Base-by-base conservation (phyloP, 2,113 vertebrate species). In the Podiceps cristatus region DNA sequence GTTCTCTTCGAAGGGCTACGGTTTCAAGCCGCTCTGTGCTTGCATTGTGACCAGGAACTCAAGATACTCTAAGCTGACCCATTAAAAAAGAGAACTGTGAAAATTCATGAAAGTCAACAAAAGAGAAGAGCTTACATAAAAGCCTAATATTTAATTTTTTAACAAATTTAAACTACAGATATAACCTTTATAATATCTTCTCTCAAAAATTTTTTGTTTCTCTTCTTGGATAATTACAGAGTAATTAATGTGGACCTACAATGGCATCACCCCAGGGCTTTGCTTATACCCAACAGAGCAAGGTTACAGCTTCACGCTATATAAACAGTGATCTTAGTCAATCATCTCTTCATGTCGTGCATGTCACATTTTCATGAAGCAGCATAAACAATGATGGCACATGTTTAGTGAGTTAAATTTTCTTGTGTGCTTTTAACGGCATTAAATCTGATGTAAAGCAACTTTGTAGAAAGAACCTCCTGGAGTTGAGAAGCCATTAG, bases 401-500 rank as follows among this genome's bases (percentile, higher is more conserved):
- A 9, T 20, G 52, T 63, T 90, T 86, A 35, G 24, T 13, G 92
- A 90, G 88, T 92, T 83, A 80, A 59, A 88, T 94, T 81, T 93
- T 88, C 96, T 93, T 50, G 49, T 33, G 33, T 77, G 72, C 63
- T 94, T 96, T 92, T 63, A 79, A 82, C 71, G n/a, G 84, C 86
- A 24, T 75, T 89, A 88, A 96, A 97, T 79, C 92, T 68, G 80
- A 72, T 90, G 91, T 72, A 63, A 55, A 88, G 78, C 74, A 97
- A 95, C 92, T 76, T 24, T 4, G 69, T 24, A 95, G 78, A 90
- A 95, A 93, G 85, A 91, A 82, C 86, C 89, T 95, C 93, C 90
- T 69, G 86, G 86, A 96, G 93, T 3, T 88, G 55, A 58, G 94
- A 82, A 37, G 53, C 96, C 92, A 98, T 98, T 95, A 97, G 93